Conservation (phyloP, 2,113 vertebrate species). For the Baryphthengus martii region DNA sequence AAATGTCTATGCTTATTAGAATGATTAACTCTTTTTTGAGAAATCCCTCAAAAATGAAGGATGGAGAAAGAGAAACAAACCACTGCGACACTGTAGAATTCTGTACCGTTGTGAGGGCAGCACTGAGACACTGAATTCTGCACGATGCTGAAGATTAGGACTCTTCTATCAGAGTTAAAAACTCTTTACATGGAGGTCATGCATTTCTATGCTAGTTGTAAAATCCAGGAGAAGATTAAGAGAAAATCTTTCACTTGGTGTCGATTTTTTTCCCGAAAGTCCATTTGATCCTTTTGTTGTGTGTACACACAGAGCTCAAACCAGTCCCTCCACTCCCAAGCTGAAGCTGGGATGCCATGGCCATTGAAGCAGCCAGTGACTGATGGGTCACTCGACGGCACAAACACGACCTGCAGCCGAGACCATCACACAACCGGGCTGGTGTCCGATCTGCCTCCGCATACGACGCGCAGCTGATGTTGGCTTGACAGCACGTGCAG, state of each 20-base stretch:
- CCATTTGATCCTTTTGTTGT: not conserved
- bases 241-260: not conserved
- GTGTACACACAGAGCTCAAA: not conserved
- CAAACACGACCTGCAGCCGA: not conserved
- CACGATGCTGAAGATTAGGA: not conserved
- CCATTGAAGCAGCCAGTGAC: not conserved
- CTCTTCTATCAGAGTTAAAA: not conserved
- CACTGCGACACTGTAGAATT: not conserved
- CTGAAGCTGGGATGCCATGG: not conserved
- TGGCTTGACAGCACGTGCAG: not conserved
- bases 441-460: not conserved
- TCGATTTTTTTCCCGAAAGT: rapidly evolving
- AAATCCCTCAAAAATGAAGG: not conserved
- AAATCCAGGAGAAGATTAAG: not conserved
- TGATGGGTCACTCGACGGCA: not conserved
- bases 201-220: not conserved
- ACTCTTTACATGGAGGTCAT: not conserved
- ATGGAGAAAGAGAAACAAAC: not conserved
- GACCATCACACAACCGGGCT: not conserved
- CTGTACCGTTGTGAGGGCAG: rapidly evolving
- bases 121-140: not conserved
- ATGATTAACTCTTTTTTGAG: not conserved
- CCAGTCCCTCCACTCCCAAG: rapidly evolving
- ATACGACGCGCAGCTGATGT: not conserved
- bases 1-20: not conserved